Conservation (phyloP, 2,113 vertebrate species). For the Atrichornis clamosus region DNA sequence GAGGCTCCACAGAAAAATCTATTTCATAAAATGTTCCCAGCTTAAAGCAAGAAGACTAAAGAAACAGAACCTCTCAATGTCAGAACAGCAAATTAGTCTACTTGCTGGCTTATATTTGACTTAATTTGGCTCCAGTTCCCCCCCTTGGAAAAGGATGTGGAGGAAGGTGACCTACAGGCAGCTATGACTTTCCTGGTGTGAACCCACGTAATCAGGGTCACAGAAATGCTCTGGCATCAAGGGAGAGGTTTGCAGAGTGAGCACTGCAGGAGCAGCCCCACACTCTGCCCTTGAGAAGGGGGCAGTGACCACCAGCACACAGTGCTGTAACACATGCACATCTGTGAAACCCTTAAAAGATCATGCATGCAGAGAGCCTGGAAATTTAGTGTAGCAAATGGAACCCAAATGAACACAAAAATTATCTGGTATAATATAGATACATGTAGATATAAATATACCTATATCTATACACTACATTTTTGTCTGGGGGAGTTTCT, state of each 20-base stretch:
- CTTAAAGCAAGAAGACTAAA: constrained; percentile 1
- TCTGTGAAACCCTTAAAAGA: not conserved
- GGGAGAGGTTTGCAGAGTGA: not conserved
- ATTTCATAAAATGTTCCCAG: constrained; percentile 5
- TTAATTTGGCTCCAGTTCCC: not conserved
- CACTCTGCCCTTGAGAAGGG: not conserved
- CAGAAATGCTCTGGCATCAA: not conserved
- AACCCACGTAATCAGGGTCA: not conserved
- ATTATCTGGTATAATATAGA: not conserved
- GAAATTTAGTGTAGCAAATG: not conserved
- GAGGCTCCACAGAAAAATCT: not conserved
- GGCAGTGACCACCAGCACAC: not conserved
- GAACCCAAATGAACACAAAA: not conserved
- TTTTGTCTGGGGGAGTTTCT: not conserved
- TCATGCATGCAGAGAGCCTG: not conserved
- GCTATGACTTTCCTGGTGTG: not conserved
- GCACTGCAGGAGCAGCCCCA: not conserved
- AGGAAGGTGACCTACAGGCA: not conserved
- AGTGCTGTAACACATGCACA: not conserved
- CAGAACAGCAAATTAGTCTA: not conserved
- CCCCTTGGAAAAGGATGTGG: not conserved
- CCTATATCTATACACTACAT: not conserved
- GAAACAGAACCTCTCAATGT: not conserved
- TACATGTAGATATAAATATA: not conserved
- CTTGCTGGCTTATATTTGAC: not conserved